Evolutionary conservation across 30 jellyfish, hydroid and myxozoan genomes (phyloP).

Genomic region (Haliclystus octoradiatus): DNA sequence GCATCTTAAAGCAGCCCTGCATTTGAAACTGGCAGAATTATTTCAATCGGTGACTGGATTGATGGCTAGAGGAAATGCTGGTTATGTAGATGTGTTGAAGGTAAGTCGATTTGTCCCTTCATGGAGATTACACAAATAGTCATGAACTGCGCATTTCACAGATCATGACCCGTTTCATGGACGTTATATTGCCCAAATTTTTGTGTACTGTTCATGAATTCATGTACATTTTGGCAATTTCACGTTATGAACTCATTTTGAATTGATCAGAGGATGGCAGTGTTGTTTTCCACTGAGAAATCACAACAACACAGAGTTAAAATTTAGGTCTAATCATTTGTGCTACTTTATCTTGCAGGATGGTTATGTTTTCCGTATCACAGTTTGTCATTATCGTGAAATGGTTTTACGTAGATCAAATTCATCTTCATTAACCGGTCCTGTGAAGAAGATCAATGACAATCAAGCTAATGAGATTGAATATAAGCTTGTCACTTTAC

Average conservation of each 20-base stretch:
- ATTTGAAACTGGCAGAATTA: conserved; percentile 45
- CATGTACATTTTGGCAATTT: too few species aligned
- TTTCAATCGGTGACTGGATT: conserved; percentile 1
- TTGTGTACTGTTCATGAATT: too few species aligned
- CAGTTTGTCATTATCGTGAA: conserved; percentile 71
- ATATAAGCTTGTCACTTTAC: conserved; percentile 40
- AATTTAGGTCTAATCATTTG: background rate
- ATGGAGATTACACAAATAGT: too few species aligned
- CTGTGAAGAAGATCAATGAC: conserved; percentile 32
- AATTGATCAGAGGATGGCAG: too few species aligned
- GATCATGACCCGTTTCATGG: too few species aligned
- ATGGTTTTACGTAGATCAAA: conserved; percentile 32
- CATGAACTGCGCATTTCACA: too few species aligned
- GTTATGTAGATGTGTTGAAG: conserved; percentile 14
- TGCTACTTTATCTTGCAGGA: conserved; percentile 19
- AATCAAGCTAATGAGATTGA: conserved; percentile 32
- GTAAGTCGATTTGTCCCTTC: conserved; percentile 41
- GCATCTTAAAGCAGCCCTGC: conserved; percentile 73
- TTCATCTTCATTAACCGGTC: conserved; percentile 2
- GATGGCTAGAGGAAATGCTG: conserved; percentile 10
- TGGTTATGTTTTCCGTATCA: conserved; percentile 67
- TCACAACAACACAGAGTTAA: background rate
- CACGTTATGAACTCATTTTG: too few species aligned
- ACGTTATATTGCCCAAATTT: too few species aligned
- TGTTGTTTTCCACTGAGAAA: too few species aligned